Conservation (phyloP, 2,888 invertebrate species). For the Plagodis dolabraria region DNA sequence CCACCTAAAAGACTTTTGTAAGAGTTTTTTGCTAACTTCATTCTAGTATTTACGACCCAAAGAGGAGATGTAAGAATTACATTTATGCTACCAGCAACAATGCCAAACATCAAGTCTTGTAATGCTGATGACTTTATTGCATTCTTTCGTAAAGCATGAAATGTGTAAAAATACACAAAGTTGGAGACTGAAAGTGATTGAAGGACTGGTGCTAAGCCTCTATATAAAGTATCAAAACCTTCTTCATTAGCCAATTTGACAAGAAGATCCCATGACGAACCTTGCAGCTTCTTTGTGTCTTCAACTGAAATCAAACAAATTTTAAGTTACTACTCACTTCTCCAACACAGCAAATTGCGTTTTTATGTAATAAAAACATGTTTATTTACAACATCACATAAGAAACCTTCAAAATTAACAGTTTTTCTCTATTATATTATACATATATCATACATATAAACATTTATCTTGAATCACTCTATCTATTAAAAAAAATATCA, state of each 20-base stretch:
- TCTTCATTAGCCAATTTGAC: slow-evolving; percentile 87
- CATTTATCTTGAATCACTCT: too few relatives aligned
- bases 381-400: too few relatives aligned
- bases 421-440: too few relatives aligned
- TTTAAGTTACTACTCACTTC: background rate
- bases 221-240: slow-evolving; percentile 88
- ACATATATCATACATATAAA: too few relatives aligned
- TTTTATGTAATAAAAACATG: too few relatives aligned
- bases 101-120: slow-evolving; percentile 90
- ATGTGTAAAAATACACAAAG: slow-evolving; percentile 97
- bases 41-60: slow-evolving; percentile 96
- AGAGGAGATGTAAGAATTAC: slow-evolving; percentile 94
- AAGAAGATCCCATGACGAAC: slow-evolving; percentile 87
- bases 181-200: slow-evolving; percentile 94
- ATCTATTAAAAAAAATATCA: too few relatives aligned
- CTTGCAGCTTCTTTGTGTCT: slow-evolving; percentile 87
- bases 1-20: slow-evolving; percentile 85
- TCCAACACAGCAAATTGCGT: too few relatives aligned
- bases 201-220: slow-evolving; percentile 92
- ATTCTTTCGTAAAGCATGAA: slow-evolving; percentile 91
- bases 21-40: slow-evolving; percentile 89
- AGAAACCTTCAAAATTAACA: too few relatives aligned
- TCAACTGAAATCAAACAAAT: slow-evolving; percentile 84
- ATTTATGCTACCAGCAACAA: slow-evolving; percentile 92
- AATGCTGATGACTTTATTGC: slow-evolving; percentile 84